A percentile compares a stretch with the other conserved stretches of the same genome.
Evolutionary conservation across 2,888 invertebrate species (phyloP).

Genomic region (Drosophila robusta): DNA sequence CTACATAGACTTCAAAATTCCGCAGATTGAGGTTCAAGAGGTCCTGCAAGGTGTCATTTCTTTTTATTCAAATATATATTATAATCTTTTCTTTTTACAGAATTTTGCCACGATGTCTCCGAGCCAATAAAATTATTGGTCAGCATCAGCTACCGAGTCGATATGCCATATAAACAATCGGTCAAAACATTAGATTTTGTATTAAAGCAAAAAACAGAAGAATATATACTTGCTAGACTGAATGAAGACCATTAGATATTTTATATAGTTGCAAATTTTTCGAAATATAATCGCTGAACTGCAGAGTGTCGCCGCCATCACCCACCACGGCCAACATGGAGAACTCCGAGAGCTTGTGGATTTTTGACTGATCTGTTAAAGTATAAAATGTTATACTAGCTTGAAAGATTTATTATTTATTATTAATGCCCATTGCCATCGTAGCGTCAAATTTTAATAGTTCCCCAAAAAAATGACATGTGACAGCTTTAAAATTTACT

Average conservation of each 20-base stretch:
- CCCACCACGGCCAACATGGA: constrained; percentile 96
- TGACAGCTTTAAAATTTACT: no score
- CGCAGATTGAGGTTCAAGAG: constrained; percentile 94
- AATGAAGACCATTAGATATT: constrained; percentile 97
- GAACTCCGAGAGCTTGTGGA: constrained; percentile 94
- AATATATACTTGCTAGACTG: no score
- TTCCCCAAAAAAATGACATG: neutral
- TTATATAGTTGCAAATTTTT: constrained; percentile 98
- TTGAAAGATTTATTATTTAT: constrained; percentile 86
- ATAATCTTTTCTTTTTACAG: no score
- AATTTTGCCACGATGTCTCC: no score
- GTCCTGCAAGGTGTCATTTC: no score
- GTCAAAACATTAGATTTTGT: no score
- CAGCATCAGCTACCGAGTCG: no score
- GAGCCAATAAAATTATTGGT: no score
- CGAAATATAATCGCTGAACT: constrained; percentile 98
- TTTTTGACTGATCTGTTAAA: constrained; percentile 94
- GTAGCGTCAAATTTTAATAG: constrained; percentile 35
- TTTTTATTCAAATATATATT: no score
- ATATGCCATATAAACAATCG: no score
- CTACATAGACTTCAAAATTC: constrained; percentile 93
- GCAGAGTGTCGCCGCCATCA: constrained; percentile 96
- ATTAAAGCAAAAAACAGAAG: no score
- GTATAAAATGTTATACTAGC: neutral
- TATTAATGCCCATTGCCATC: constrained; percentile 89